Evolutionary conservation across 53 echinoderm and acorn worm species (phyloP).

Genomic region (Astropecten irregularis): DNA sequence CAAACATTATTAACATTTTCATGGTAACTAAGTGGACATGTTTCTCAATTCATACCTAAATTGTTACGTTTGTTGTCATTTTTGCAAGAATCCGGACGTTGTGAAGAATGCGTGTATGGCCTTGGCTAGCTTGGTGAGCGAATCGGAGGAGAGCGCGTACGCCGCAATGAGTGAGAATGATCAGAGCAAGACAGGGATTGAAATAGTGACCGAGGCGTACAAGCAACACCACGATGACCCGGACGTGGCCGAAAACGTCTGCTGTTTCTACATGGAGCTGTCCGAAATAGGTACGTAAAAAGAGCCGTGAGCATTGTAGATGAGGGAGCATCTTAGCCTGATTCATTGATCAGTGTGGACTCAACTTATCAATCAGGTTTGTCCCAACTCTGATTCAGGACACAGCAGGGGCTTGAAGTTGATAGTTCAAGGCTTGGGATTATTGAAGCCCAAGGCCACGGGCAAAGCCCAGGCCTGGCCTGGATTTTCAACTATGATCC

Average conservation of each 20-base stretch:
- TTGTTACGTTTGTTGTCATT: not conserved
- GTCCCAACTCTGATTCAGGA: no score
- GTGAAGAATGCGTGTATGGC: conserved; percentile 99
- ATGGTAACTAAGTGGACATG: no score
- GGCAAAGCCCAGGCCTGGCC: no score
- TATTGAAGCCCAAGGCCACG: no score
- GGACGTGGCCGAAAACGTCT: conserved; percentile 94
- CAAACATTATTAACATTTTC: no score
- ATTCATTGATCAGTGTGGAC: no score
- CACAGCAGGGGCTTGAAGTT: no score
- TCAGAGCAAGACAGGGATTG: conserved; percentile 69
- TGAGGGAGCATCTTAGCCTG: no score
- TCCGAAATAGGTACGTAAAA: conserved; percentile 84
- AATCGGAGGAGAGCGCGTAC: conserved; percentile 93
- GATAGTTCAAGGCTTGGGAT: no score
- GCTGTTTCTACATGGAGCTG: conserved; percentile 93
- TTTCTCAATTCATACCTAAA: not conserved
- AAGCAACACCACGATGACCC: conserved; percentile 87
- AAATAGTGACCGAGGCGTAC: conserved; percentile 68
- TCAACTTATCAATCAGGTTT: no score
- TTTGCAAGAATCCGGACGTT: conserved; percentile 84
- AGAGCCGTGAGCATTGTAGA: no score
- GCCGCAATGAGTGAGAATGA: conserved; percentile 73
- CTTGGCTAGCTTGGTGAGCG: conserved; percentile 82
- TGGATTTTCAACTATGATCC: no score